phyloP scores from a whole-genome alignment of 2,888 invertebrate species.

The Drosophila heteroneura region DNA sequence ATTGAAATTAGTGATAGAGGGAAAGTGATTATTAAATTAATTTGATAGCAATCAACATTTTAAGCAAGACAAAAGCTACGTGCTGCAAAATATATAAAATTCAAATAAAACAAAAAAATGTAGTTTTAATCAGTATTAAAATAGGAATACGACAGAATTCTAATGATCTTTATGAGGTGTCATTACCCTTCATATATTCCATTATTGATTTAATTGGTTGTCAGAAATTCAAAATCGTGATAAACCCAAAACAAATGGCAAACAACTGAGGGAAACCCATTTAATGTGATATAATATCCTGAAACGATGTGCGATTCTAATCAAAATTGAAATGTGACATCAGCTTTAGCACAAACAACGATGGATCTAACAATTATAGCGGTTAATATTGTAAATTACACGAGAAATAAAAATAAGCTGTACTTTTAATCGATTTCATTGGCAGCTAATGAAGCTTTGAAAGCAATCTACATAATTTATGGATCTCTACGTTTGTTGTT shows the following conservation, averaged over 20 bases:
- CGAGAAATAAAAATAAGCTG: not conserved
- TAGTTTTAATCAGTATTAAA: not conserved
- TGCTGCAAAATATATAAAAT: not conserved
- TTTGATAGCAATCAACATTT: too few species aligned
- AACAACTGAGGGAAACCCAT: not conserved
- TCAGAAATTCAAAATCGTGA: not conserved
- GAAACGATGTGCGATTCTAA: not conserved
- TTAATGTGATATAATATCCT: not conserved
- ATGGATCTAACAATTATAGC: not conserved
- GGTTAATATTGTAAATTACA: not conserved
- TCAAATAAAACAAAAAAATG: not conserved
- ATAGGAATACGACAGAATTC: not conserved
- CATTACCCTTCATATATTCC: not conserved
- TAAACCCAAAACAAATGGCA: not conserved
- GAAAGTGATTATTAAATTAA: not conserved
- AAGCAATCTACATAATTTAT: conserved; percentile 56
- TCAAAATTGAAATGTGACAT: conserved; percentile 11
- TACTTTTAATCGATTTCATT: conserved; percentile 14
- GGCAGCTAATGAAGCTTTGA: conserved; percentile 49
- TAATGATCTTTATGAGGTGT: not conserved
- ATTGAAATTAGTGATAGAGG: not conserved
- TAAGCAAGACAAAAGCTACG: not conserved
- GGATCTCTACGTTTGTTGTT: conserved; percentile 51
- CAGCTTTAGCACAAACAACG: not conserved
- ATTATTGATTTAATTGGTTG: not conserved